A percentile compares a stretch with the other conserved stretches of the same genome.
Evolutionary conservation across 2,113 vertebrate genomes (phyloP).

Genomic region (Leiothrix lutea): DNA sequence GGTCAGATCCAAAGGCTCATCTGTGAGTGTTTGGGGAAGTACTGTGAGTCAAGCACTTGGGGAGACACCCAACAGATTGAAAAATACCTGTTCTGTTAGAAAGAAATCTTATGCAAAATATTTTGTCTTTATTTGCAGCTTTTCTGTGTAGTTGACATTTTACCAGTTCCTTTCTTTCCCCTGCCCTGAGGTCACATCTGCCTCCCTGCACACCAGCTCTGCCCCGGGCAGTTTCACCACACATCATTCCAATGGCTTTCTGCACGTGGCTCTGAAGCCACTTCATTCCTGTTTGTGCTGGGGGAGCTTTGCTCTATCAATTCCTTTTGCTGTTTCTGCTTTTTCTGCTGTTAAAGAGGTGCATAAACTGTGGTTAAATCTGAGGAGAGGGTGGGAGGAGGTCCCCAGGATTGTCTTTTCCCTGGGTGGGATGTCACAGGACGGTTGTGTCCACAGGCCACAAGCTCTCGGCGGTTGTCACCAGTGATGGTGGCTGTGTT

Average conservation of each 20-base stretch:
- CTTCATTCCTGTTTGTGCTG: neutral
- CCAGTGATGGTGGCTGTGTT: rapidly evolving
- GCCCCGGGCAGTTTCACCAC: neutral
- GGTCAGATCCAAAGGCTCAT: neutral
- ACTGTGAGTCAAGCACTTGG: neutral
- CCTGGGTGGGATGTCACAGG: neutral
- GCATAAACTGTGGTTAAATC: rapidly evolving
- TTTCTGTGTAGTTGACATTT: neutral
- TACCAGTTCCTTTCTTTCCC: neutral
- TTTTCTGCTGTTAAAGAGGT: neutral
- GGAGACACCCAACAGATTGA: neutral
- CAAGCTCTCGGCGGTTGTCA: rapidly evolving
- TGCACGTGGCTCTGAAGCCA: rapidly evolving
- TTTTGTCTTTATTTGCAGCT: neutral
- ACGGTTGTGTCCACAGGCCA: rapidly evolving
- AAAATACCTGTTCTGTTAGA: neutral
- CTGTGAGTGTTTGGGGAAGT: neutral
- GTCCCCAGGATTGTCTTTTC: neutral
- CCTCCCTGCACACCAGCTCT: neutral
- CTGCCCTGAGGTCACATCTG: neutral
- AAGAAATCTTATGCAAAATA: neutral
- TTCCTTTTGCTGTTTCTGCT: rapidly evolving
- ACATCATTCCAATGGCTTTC: neutral
- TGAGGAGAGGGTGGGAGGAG: neutral
- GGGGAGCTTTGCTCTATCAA: neutral